Evolutionary conservation across 2,113 vertebrate species (phyloP).

Genomic region (Odocoileus virginianus): DNA sequence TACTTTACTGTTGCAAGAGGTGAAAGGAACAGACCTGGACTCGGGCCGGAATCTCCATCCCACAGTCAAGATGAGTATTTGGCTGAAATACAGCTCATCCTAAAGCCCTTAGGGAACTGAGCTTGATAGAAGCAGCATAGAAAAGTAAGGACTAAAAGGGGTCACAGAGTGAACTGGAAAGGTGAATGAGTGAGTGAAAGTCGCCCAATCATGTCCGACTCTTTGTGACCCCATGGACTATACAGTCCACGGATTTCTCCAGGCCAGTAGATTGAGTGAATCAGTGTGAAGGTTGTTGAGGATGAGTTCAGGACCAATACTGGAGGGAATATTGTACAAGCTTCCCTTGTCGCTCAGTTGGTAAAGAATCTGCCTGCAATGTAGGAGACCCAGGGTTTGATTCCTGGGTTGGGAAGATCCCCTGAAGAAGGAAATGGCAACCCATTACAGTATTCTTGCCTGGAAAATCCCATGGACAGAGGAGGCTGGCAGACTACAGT

Average conservation of each 20-base stretch:
- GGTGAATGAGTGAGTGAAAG: background rate
- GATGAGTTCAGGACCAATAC: background rate
- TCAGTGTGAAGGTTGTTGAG: background rate
- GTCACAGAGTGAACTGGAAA: background rate
- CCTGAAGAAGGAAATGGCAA: background rate
- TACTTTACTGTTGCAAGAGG: background rate
- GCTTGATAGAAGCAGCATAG: background rate
- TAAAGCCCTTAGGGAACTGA: background rate
- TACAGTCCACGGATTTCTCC: background rate
- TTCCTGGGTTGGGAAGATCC: background rate
- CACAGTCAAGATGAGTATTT: background rate
- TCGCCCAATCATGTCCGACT: fast-evolving
- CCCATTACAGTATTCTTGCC: background rate
- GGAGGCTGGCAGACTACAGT: background rate
- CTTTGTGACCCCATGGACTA: background rate
- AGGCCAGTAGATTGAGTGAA: background rate
- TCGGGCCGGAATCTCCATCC: background rate
- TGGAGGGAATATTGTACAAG: background rate
- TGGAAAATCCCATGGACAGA: background rate
- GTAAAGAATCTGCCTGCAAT: background rate
- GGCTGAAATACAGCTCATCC: background rate
- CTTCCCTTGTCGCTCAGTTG: background rate
- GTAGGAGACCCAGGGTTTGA: background rate
- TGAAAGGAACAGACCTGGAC: background rate
- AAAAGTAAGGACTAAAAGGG: background rate